Evolutionary conservation across 2,113 vertebrate genomes (phyloP), one percentile per base, ranked within the genome.

Genomic region (Xenotilapia longispinis): DNA sequence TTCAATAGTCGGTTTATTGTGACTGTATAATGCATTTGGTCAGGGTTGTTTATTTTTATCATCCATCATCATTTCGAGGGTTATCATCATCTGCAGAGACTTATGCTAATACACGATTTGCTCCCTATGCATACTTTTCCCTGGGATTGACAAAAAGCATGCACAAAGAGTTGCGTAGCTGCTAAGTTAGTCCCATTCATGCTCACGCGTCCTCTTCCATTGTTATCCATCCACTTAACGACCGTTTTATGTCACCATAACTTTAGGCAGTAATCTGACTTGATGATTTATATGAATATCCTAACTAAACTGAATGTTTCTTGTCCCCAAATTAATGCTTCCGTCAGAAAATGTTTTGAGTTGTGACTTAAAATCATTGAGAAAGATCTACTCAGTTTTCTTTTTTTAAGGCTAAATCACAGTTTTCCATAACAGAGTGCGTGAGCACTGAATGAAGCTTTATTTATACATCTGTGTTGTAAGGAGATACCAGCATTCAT

Each of bases 251-350:
- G 89, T 84, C 53, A 10, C 45, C 85, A 49, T 90, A 92, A 89
- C 92, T 82, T 81, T 80, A 85, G 79, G 65, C 91, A 84, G 93
- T 96, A 93, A 95, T 92, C 94, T 95, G 94, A 95, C 93, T 89
- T 84, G 80, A 91, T 91, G 85, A 90, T 86, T 95, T 90, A 86
- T 79, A 88, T 31, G 73, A 90, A 91, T 93, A 92, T 94, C 90
- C 93, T 94, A 93, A 95, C 90, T 93, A 84, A 87, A 90, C 81
- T 81, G 58, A 65, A 60, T 45, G 8, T 91, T 84, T 88, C 26
- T 49, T 12, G 9, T 75, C 31, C 53, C 53, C 80, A 36, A 26
- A 55, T 33, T 79, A 54, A 84, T 88, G 53, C 81, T 79, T 60
- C 55, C 63, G n/a, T 85, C 42, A 68, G 70, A 14, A 57, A 87